These are phyloP conservation scores for Nothoprocta pentlandii DNA, from an alignment of 2,113 vertebrate species.

Conservation along the genomic window DNA sequence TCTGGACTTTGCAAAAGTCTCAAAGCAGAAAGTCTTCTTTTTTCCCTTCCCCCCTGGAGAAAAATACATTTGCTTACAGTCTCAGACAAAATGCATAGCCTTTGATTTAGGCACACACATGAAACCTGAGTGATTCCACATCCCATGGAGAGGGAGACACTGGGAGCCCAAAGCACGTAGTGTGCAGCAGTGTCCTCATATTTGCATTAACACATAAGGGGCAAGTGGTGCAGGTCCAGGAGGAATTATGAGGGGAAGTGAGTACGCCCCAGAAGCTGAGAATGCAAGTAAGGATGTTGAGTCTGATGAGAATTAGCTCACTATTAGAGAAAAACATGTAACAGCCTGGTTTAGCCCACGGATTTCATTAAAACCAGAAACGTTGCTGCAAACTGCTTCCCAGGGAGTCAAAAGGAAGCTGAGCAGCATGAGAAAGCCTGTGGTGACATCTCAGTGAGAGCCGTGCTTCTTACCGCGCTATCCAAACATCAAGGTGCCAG, in stretches of 20 bases:
- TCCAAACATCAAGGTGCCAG: not conserved
- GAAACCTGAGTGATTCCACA: not conserved
- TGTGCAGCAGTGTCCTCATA: not conserved
- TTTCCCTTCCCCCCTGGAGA: not conserved
- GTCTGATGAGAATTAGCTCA: not conserved
- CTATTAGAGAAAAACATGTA: not conserved
- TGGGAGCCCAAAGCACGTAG: not conserved
- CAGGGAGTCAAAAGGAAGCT: not conserved
- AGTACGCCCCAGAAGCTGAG: not conserved
- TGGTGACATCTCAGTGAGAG: not conserved
- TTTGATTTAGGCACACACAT: not conserved
- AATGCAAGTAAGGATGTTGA: not conserved
- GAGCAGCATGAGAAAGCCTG: not conserved
- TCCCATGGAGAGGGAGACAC: not conserved
- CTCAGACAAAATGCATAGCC: not conserved
- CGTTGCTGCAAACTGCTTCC: not conserved
- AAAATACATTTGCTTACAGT: not conserved
- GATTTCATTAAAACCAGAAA: not conserved
- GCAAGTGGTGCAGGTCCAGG: not conserved
- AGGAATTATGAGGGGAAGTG: not conserved
- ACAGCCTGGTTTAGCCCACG: not conserved
- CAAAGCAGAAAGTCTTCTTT: accelerated
- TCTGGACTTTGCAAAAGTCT: not conserved
- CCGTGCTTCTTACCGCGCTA: not conserved
- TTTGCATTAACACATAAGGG: accelerated